Conservation (phyloP, 1,140 invertebrate genomes). For the Meloidogyne chitwoodi region DNA sequence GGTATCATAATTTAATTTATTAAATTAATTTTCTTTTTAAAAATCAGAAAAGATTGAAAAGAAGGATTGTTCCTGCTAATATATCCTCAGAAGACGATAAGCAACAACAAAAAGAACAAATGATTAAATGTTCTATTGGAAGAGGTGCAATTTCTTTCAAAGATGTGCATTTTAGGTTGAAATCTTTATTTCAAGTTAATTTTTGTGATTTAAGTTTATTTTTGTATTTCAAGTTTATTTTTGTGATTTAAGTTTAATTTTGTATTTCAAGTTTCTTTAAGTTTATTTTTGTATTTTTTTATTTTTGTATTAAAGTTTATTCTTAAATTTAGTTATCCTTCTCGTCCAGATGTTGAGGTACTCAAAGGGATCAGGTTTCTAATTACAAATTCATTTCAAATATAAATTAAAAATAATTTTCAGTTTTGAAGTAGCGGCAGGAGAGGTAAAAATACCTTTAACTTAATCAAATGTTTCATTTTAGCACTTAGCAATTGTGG, state of each 20-base stretch:
- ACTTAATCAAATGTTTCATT: background rate
- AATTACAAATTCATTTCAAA: background rate
- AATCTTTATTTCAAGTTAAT: background rate
- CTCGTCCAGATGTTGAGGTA: slow-evolving; percentile 65
- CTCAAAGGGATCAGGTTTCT: background rate
- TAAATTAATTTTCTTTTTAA: background rate
- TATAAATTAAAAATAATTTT: slow-evolving; percentile 3
- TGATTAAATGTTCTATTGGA: background rate
- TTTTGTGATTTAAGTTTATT: too few species aligned
- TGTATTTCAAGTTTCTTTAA: background rate
- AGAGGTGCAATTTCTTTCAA: slow-evolving; percentile 60
- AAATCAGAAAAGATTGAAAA: background rate
- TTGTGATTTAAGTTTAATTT: too few species aligned
- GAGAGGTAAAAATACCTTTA: slow-evolving; percentile 23
- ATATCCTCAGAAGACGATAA: background rate
- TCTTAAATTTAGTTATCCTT: slow-evolving; percentile 62
- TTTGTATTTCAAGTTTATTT: too few species aligned
- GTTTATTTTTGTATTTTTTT: background rate
- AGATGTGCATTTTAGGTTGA: slow-evolving; percentile 49
- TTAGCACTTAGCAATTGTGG: slow-evolving; percentile 62
- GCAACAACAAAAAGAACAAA: background rate
- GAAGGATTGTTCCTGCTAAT: background rate
- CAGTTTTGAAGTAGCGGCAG: slow-evolving; percentile 39
- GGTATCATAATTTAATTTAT: background rate
- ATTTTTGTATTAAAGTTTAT: background rate